Evolutionary conservation across 2,113 vertebrate species (phyloP).

Genomic region (Sclerurus mexicanus): DNA sequence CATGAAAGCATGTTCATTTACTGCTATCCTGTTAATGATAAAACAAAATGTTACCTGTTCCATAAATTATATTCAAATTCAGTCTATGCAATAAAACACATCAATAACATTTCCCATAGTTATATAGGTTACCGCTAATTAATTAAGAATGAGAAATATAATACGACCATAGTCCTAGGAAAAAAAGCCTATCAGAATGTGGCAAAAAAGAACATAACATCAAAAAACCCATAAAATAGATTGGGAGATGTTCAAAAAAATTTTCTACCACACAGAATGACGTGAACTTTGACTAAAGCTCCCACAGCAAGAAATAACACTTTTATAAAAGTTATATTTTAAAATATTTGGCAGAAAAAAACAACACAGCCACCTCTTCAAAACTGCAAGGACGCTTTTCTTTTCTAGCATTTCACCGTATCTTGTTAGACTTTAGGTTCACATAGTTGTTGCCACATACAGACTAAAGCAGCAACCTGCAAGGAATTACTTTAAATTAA

Average conservation of each 20-base stretch:
- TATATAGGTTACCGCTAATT: background rate
- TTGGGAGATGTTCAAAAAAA: background rate
- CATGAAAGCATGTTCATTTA: slow-evolving; percentile 93
- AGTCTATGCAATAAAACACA: background rate
- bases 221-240: background rate
- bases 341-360: background rate
- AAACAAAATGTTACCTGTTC: background rate
- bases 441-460: background rate
- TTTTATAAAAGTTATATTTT: background rate
- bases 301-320: background rate
- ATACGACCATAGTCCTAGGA: background rate
- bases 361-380: background rate
- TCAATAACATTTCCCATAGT: background rate
- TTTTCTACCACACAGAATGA: background rate
- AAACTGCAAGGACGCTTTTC: background rate
- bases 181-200: background rate
- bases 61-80: background rate
- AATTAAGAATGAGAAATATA: background rate
- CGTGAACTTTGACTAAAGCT: background rate
- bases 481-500: background rate
- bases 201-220: background rate
- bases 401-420: background rate
- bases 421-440: background rate
- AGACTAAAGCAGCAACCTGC: background rate
- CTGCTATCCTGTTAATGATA: slow-evolving; percentile 87